Percentiles rank a stretch among this genome's conserved stretches.
These are phyloP conservation scores for Cylloceria caligata DNA, from an alignment of 2,888 invertebrate species.

Conservation along the genomic window DNA sequence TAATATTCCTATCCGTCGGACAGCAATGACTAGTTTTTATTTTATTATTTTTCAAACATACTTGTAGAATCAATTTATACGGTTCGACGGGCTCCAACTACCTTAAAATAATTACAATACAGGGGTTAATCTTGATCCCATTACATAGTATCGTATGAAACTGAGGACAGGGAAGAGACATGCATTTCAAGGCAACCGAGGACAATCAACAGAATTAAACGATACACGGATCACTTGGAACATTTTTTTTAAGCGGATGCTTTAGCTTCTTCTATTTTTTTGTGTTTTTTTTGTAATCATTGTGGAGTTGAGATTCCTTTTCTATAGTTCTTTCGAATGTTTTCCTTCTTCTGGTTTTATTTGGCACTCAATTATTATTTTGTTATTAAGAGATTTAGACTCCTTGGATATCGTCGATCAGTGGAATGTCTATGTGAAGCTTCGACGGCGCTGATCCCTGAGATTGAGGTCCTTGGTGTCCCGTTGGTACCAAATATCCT, in stretches of 20 bases:
- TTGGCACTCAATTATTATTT: slow-evolving; percentile 19
- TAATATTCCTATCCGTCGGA: background rate
- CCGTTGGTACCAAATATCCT: slow-evolving; percentile 73
- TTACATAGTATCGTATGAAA: slow-evolving; percentile 37
- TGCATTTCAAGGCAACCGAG: slow-evolving; percentile 47
- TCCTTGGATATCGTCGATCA: slow-evolving; percentile 80
- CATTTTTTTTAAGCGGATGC: slow-evolving; percentile 32
- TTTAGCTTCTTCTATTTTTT: slow-evolving; percentile 10
- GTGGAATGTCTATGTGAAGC: slow-evolving; percentile 82
- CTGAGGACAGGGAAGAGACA: slow-evolving; percentile 52
- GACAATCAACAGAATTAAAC: slow-evolving; percentile 2
- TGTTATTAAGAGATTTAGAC: slow-evolving; percentile 55
- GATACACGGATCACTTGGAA: background rate
- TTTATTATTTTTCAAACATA: background rate
- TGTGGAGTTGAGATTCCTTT: slow-evolving; percentile 12
- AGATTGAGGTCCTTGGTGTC: slow-evolving; percentile 69
- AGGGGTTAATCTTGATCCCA: slow-evolving; percentile 54
- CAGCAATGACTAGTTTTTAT: slow-evolving; percentile 12
- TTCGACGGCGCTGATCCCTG: slow-evolving; percentile 76
- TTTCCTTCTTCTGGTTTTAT: slow-evolving; percentile 9
- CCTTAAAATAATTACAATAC: slow-evolving; percentile 37
- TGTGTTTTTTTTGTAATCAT: no score
- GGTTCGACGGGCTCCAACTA: slow-evolving; percentile 28
- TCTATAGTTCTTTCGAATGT: slow-evolving; percentile 10
- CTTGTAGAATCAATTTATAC: background rate